A percentile compares a stretch with the other conserved stretches of the same genome.
Evolutionary conservation across 2,888 invertebrate genomes (phyloP).

Genomic region (Lasioglossum marginatum): DNA sequence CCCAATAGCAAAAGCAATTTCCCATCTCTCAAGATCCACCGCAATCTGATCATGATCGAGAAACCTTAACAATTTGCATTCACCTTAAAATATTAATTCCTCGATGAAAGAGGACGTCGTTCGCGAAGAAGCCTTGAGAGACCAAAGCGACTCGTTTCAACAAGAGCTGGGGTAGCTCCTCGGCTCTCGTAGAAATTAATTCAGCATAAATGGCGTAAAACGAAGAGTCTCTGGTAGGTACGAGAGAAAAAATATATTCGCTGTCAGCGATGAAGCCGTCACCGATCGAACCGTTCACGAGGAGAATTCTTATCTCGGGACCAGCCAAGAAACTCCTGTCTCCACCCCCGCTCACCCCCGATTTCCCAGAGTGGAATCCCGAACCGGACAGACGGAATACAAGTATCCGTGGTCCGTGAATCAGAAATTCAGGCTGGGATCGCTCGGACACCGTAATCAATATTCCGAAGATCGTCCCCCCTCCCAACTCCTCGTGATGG

Average conservation of each 20-base stretch:
- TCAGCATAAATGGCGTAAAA: conserved; percentile 2
- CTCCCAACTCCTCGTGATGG: conserved; percentile 44
- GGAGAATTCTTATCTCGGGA: conserved; percentile 25
- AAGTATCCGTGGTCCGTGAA: conserved; percentile 54
- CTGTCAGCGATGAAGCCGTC: conserved; percentile 18
- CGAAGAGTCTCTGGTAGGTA: background rate
- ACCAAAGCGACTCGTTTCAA: background rate
- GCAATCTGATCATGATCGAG: background rate
- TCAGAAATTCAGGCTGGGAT: conserved; percentile 67
- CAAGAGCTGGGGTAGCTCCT: background rate
- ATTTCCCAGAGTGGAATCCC: conserved; percentile 34
- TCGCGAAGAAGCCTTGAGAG: conserved; percentile 2
- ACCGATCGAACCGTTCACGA: conserved; percentile 21
- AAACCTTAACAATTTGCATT: conserved; percentile 8
- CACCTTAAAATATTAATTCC: conserved; percentile 4
- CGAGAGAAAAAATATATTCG: background rate
- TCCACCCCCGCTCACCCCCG: background rate
- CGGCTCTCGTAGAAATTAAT: background rate
- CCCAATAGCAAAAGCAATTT: background rate
- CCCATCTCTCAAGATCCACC: background rate
- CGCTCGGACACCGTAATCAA: conserved; percentile 71
- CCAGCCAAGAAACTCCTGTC: background rate
- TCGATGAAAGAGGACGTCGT: background rate
- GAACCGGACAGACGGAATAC: conserved; percentile 46
- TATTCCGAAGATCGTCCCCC: conserved; percentile 65